Percentiles rank a stretch among this genome's conserved stretches.
phyloP scores from a whole-genome alignment of 2,888 invertebrate genomes.

The Apodemia mormo region DNA sequence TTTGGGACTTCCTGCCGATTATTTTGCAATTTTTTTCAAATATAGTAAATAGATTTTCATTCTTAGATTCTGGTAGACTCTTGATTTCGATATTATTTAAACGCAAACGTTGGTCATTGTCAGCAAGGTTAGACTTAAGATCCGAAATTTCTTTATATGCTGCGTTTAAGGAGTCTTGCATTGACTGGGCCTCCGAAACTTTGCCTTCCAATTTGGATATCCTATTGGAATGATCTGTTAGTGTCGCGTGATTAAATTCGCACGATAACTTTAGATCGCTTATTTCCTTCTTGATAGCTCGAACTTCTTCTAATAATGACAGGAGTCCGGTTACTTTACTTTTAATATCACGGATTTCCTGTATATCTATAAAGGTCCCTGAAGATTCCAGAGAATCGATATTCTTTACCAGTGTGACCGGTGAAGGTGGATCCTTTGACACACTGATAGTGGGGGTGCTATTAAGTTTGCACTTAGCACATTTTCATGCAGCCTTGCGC shows the following conservation, averaged over 20 bases:
- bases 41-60: not conserved
- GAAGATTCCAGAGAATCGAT: not conserved
- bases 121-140: not conserved
- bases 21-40: not conserved
- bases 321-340: not conserved
- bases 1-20: not conserved
- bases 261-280: not conserved
- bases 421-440: not conserved
- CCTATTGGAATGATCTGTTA: not conserved
- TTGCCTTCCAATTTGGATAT: not conserved
- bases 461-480: not conserved
- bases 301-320: not conserved
- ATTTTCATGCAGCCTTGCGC: not conserved
- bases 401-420: not conserved
- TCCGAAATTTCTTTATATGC: not conserved
- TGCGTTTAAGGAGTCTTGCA: not conserved
- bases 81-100: not conserved
- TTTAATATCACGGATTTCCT: conserved; percentile 1
- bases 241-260: not conserved
- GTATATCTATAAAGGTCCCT: not conserved
- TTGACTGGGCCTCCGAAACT: not conserved
- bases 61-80: not conserved
- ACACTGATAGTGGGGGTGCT: not conserved
- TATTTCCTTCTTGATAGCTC: not conserved
- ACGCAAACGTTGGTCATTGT: not conserved